Base-by-base conservation (phyloP, 2,888 invertebrate genomes). In the Operophtera brumata region DNA sequence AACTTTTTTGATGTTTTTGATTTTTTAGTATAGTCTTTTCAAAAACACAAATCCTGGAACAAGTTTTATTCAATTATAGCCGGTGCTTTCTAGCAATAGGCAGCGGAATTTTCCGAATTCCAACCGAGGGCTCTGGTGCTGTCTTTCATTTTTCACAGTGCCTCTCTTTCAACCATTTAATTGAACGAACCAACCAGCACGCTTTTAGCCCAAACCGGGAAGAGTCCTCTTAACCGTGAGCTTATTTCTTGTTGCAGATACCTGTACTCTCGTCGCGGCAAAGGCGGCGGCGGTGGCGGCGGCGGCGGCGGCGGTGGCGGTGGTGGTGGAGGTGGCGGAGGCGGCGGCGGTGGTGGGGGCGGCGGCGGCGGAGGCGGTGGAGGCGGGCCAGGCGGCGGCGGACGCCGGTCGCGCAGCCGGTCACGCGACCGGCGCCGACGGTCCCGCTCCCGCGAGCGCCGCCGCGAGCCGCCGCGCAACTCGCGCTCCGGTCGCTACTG, bases 201-300 rank as follows among this genome's bases (percentile, higher is more conserved):
- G n/a, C n/a, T n/a, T n/a, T n/a, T n/a, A n/a, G n/a, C n/a, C n/a
- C n/a, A n/a, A n/a, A n/a, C n/a, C n/a, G n/a, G n/a, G n/a, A n/a
- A n/a, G n/a, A 20, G 2, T 20, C 20, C 4, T 20, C 20, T 20
- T 20, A 4, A 20, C 20, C 20, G 4, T 20, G 20, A 20, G 20
- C 4, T 2, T 7, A 30, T 30, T 30, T 9, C 25, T 51, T 48
- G 8, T 68, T 82, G 1, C 77, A 92, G 93, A 75, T 93, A 95
- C 81, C 78, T 95, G 71, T 94, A 96, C 84, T 93, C 95, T 43
- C 92, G 95, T 10, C 93, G 95, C 11, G 56, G 56, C 83, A 82
- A 83, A 81, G 91, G 91, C 32, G 61, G 60, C 25, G 61, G 60
- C 32, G 61, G 60, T 13, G 61, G 60, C 32, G 58, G 58, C 12